Base-by-base conservation (phyloP, 1,140 invertebrate species). In the Pseudoatta argentina region DNA sequence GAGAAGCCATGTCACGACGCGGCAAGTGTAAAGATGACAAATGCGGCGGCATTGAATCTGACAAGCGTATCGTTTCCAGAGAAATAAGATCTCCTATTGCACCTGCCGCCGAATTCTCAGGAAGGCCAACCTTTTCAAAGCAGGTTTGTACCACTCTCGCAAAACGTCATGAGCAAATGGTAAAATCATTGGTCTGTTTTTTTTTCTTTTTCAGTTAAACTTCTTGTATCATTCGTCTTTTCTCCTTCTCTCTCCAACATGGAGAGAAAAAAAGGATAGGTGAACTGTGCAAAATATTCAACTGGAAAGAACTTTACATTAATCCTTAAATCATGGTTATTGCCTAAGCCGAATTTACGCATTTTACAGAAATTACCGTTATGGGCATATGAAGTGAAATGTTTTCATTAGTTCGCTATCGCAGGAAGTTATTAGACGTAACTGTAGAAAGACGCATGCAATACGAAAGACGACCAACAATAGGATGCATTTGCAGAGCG, bases 21-120 rank as follows among this genome's bases (percentile, higher is more conserved):
- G 55, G 24, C 86, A 75, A 79, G 91, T 91, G 88, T 59, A 48
- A 89, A 89, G 85, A 89, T 89, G 90, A 91, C 76, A 88, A 82
- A 91, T 79, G 88, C 91, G 88, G 44, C 30, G 66, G 21, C 71
- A 87, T 87, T 85, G 82, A 48, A 10, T 48, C 59, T 61, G 61
- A 67, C 83, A 61, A 21, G 59, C 53, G 79, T 44, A 66, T 39
- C 71, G 53, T 53, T n/a, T 59, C 39, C 5, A 34, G 10, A 21
- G 76, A 34, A 53, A 8, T 27, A 12, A 64, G 18, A 30, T 53
- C 21, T 16, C 1, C 14, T 10, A 24, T 79, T 53, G n/a, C 30
- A 57, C 55, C 21, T 53, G n/a, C 39, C 27, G 24, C 64, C 14
- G n/a, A 79, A 69, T 79, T 39, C 39, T 72, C 24, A 30, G 10